phyloP scores from a whole-genome alignment of 1,140 invertebrate genomes.

The Calliphora vicina region DNA sequence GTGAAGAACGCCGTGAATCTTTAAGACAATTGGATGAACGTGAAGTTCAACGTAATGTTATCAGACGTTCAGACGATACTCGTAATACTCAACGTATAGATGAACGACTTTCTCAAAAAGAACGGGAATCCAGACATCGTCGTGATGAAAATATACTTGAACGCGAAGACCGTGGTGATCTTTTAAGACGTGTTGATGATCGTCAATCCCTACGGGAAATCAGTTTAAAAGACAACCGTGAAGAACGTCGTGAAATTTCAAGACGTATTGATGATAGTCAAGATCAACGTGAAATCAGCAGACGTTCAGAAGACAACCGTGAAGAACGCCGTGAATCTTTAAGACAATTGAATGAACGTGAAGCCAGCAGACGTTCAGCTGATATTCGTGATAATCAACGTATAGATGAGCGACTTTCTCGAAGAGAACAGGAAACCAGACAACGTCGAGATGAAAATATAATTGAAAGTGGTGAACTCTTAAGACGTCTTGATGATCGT shows the following conservation, averaged over 20 bases:
- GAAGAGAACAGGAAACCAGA: neutral
- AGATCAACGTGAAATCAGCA: neutral
- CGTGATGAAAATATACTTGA: neutral
- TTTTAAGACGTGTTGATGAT: too few relatives aligned
- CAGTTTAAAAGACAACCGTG: too few relatives aligned
- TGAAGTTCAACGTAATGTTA: too few relatives aligned
- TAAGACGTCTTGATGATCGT: neutral
- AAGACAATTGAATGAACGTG: too few relatives aligned
- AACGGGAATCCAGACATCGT: neutral
- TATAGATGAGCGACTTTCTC: neutral
- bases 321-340: too few relatives aligned
- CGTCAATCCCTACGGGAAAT: too few relatives aligned
- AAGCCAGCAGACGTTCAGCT: conserved; percentile 23
- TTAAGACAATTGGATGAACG: neutral
- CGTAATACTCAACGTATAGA: neutral
- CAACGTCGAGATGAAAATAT: neutral
- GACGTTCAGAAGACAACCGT: neutral
- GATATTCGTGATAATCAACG: neutral
- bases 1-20: neutral
- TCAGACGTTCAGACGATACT: too few relatives aligned
- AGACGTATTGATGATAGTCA: too few relatives aligned
- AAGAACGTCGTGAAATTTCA: too few relatives aligned
- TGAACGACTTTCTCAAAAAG: neutral
- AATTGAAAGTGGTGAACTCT: neutral
- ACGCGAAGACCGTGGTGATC: neutral